A percentile compares a stretch with the other conserved stretches of the same genome.
Evolutionary conservation across 2,113 vertebrate genomes (phyloP).

Genomic region (Plotosus lineatus): DNA sequence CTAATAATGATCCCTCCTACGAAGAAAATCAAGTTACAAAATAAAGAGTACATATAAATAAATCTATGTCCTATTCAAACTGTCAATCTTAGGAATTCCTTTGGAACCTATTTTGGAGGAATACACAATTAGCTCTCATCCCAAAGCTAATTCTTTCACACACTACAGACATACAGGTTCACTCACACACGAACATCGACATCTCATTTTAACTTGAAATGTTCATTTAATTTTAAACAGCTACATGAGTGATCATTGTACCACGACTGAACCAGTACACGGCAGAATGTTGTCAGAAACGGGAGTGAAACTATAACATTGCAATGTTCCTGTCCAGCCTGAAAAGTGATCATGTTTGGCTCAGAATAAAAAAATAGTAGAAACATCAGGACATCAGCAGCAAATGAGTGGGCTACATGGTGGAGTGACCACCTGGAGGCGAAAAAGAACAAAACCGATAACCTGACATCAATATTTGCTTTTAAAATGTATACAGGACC

Average conservation of each 20-base stretch:
- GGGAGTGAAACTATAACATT: background rate
- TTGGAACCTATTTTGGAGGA: constrained; percentile 16
- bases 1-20: constrained; percentile 51
- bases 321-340: background rate
- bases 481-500: background rate
- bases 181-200: too few species aligned
- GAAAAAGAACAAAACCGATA: background rate
- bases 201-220: constrained; percentile 16
- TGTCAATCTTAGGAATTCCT: constrained; percentile 1
- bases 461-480: background rate
- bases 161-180: background rate
- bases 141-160: constrained; percentile 1
- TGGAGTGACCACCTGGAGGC: background rate
- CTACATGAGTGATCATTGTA: constrained; percentile 14
- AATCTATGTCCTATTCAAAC: too few species aligned
- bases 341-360: background rate
- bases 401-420: constrained; percentile 17
- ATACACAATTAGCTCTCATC: background rate
- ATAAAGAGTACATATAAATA: constrained; percentile 90
- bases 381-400: constrained; percentile 8
- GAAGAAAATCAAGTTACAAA: constrained; percentile 69
- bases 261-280: constrained; percentile 7
- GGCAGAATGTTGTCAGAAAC: background rate
- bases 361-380: background rate
- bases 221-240: constrained; percentile 15